Evolutionary conservation across 2,797 vertebrate species (phyloP).

Genomic region (Ptychobarbus kaznakovi): DNA sequence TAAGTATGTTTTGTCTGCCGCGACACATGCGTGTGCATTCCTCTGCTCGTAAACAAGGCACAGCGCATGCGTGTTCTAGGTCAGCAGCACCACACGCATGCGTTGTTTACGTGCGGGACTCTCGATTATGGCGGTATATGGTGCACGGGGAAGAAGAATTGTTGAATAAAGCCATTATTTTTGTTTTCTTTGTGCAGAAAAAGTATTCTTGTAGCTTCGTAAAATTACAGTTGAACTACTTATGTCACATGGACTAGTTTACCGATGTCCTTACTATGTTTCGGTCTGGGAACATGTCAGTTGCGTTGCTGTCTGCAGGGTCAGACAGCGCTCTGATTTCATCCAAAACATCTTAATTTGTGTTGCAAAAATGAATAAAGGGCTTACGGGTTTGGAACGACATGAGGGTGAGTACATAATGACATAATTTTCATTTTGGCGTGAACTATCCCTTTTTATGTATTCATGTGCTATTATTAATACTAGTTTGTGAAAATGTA

Average conservation of each 20-base stretch:
- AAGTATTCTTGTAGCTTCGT: neutral
- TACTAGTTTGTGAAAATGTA: neutral
- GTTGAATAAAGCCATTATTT: neutral
- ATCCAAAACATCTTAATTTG: neutral
- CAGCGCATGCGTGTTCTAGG: neutral
- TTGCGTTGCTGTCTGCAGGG: neutral
- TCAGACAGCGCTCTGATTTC: neutral
- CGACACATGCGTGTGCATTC: neutral
- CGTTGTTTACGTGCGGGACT: neutral
- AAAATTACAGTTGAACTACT: neutral
- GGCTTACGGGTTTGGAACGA: no score
- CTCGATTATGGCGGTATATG: neutral
- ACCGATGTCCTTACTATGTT: neutral
- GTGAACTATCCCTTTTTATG: no score
- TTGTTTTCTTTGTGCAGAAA: neutral
- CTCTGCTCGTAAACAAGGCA: neutral
- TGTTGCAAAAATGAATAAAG: no score
- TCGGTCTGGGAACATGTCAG: no score
- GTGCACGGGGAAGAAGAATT: neutral
- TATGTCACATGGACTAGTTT: neutral
- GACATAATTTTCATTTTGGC: no score
- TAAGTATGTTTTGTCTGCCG: neutral
- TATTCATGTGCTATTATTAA: neutral
- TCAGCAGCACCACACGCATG: neutral
- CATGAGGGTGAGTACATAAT: no score